phyloP scores from a whole-genome alignment of 2,888 invertebrate genomes.

The Leptura quadrifasciata region DNA sequence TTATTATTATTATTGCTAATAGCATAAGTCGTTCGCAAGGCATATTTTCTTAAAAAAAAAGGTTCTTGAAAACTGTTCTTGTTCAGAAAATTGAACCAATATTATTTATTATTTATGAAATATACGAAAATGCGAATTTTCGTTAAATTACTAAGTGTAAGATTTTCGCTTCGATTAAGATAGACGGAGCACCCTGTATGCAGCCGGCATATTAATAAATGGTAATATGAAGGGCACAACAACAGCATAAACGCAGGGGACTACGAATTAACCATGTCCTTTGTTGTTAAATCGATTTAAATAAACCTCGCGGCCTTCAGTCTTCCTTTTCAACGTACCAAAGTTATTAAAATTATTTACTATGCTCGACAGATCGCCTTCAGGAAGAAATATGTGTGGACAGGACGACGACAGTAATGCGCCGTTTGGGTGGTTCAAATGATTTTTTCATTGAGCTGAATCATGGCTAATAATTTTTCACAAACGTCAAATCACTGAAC shows the following conservation, averaged over 20 bases:
- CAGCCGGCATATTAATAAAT: background rate
- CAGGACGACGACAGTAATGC: background rate
- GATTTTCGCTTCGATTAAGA: too few species aligned
- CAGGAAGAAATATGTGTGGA: background rate
- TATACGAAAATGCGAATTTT: too few species aligned
- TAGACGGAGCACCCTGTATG: background rate
- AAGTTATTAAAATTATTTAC: slow-evolving; percentile 8
- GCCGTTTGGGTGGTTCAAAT: background rate
- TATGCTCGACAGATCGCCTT: background rate
- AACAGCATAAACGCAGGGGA: slow-evolving; percentile 7
- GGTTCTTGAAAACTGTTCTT: too few species aligned
- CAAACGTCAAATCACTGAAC: too few species aligned
- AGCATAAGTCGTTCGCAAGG: too few species aligned
- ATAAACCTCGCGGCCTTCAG: slow-evolving; percentile 13
- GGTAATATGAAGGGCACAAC: background rate
- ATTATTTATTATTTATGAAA: too few species aligned
- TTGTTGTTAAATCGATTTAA: slow-evolving; percentile 23
- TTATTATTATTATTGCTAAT: too few species aligned
- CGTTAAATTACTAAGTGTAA: too few species aligned
- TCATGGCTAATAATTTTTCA: too few species aligned
- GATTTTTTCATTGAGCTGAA: too few species aligned
- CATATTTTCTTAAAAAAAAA: too few species aligned
- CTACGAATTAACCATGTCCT: slow-evolving; percentile 14
- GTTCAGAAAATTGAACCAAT: too few species aligned
- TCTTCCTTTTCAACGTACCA: slow-evolving; percentile 10